Percentiles rank a stretch among this genome's conserved stretches.
Evolutionary conservation across 2,113 vertebrate species (phyloP).

Genomic region (Zosterops borbonicus): DNA sequence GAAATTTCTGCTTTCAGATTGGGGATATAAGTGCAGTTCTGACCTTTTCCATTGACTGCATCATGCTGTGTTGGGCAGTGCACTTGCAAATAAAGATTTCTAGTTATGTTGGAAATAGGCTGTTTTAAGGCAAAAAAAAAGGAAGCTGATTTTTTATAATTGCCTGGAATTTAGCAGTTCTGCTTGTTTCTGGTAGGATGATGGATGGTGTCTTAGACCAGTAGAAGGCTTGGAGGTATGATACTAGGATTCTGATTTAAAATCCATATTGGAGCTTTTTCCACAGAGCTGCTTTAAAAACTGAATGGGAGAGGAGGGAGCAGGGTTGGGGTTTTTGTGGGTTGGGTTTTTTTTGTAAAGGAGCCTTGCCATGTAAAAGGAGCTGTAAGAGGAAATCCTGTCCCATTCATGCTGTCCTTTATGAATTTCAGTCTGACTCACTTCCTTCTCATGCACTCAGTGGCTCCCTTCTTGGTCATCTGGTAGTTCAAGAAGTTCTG

Average conservation of each 20-base stretch:
- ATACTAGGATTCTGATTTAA: background rate
- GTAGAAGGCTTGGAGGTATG: background rate
- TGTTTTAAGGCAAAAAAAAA: background rate
- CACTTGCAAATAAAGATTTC: background rate
- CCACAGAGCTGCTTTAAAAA: background rate
- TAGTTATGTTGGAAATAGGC: background rate
- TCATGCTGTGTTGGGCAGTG: background rate
- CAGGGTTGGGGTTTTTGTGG: background rate
- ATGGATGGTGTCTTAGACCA: background rate
- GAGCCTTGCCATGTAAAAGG: constrained; percentile 16
- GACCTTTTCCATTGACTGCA: background rate
- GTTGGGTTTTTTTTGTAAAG: background rate
- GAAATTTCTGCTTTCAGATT: background rate
- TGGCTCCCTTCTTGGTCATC: constrained; percentile 37
- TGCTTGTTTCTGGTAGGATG: background rate
- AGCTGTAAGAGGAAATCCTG: constrained; percentile 58
- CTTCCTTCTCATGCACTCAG: constrained; percentile 39
- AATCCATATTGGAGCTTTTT: background rate
- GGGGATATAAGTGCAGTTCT: background rate
- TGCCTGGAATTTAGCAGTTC: background rate
- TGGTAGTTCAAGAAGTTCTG: background rate
- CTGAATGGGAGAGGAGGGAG: background rate
- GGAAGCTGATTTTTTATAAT: background rate
- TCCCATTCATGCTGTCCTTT: constrained; percentile 60
- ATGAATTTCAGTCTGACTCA: constrained; percentile 61